Evolutionary conservation across 2,113 vertebrate genomes (phyloP).

Genomic region (Mesoclemmys tuberculata): DNA sequence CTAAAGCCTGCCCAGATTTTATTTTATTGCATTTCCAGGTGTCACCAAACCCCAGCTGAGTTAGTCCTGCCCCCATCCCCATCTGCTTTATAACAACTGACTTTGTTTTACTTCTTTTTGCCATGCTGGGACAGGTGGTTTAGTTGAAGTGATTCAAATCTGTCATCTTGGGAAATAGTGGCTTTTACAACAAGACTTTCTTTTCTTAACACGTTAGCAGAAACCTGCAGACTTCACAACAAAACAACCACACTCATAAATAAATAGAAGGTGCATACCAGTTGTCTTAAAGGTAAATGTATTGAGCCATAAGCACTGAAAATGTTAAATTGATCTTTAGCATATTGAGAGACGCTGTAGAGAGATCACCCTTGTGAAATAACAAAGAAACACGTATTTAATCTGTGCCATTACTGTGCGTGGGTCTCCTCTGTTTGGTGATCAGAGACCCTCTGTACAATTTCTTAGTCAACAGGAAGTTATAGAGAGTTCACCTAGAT

Average conservation of each 20-base stretch:
- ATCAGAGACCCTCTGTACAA: not conserved
- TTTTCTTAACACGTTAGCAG: not conserved
- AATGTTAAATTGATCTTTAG: not conserved
- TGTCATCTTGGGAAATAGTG: not conserved
- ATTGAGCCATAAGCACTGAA: accelerated
- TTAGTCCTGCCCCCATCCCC: not conserved
- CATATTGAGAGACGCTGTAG: accelerated
- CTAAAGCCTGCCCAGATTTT: constrained; percentile 29
- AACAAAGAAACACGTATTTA: not conserved
- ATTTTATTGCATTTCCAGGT: constrained; percentile 33
- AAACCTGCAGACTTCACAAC: not conserved
- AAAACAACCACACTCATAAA: accelerated
- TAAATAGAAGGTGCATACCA: not conserved
- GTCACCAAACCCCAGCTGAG: constrained; percentile 33
- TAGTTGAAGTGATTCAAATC: accelerated
- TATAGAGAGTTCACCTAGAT: not conserved
- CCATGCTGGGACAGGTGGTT: accelerated
- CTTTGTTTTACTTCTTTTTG: not conserved
- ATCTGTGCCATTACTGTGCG: not conserved
- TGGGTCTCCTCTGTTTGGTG: not conserved
- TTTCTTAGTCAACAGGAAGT: not conserved
- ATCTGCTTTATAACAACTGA: not conserved
- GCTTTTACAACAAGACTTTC: accelerated
- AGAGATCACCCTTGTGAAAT: accelerated
- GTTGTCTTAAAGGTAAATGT: accelerated